Evolutionary conservation across 2,797 vertebrate genomes (phyloP).

Genomic region (Paratrypauchen microcephalus): DNA sequence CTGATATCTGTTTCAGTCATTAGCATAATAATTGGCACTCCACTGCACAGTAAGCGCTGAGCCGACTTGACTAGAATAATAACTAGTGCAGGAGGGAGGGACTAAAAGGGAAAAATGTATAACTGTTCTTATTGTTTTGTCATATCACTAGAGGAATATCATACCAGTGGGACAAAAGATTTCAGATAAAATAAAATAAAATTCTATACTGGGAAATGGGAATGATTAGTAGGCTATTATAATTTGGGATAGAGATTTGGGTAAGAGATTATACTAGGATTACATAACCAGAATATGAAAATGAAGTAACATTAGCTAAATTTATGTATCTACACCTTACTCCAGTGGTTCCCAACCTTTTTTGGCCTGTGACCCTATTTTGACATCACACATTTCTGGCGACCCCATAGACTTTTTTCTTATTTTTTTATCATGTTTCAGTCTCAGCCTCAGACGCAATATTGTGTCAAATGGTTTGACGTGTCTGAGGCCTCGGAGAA

Average conservation of each 20-base stretch:
- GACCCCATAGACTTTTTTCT: no score
- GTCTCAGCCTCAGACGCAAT: no score
- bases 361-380: no score
- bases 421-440: no score
- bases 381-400: no score
- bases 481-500: no score
- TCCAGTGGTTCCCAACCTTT: no score
- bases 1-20: conserved; percentile 76
- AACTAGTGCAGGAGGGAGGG: conserved; percentile 46
- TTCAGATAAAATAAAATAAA: background rate
- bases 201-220: background rate
- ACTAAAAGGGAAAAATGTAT: conserved; percentile 54
- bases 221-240: background rate
- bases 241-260: background rate
- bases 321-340: no score
- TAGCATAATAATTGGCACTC: conserved; percentile 76
- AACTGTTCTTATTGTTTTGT: conserved; percentile 19
- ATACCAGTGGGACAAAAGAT: conserved; percentile 9
- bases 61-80: conserved; percentile 60
- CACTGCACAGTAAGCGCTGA: conserved; percentile 55
- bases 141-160: background rate
- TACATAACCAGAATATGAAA: background rate
- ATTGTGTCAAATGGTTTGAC: no score
- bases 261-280: background rate
- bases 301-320: background rate